A percentile compares a stretch with the other conserved stretches of the same genome.
Conservation (phyloP, 1,140 invertebrate genomes). For the Penaeus chinensis region DNA sequence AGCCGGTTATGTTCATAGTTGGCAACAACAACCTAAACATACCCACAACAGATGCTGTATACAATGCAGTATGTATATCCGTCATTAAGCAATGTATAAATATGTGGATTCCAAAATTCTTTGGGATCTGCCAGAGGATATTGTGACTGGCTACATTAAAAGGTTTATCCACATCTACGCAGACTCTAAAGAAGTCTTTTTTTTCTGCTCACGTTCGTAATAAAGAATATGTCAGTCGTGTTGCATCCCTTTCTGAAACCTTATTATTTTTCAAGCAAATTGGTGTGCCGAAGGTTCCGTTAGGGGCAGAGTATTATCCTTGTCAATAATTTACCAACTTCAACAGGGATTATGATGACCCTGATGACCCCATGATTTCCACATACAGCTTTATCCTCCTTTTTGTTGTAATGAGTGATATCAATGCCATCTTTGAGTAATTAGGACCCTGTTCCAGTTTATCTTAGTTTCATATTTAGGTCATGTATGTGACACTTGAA, state of each 20-base stretch:
- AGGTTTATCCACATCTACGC: background rate
- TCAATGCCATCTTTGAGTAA: slow-evolving; percentile 3
- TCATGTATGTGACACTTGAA: too few relatives aligned
- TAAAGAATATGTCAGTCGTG: background rate
- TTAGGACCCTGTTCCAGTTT: background rate
- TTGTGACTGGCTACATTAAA: background rate
- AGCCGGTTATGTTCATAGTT: too few relatives aligned
- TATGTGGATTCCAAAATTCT: background rate
- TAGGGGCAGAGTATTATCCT: slow-evolving; percentile 16
- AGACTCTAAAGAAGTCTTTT: background rate
- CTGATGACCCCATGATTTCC: slow-evolving; percentile 3
- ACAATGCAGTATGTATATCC: background rate
- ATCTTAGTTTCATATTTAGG: too few relatives aligned
- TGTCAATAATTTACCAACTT: background rate
- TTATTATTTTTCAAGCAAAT: background rate
- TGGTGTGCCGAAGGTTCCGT: background rate
- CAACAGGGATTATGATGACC: background rate
- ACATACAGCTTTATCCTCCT: slow-evolving; percentile 4
- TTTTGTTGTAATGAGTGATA: background rate
- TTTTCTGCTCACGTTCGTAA: slow-evolving; percentile 1
- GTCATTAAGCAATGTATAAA: background rate
- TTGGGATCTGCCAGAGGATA: background rate
- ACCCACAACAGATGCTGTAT: too few relatives aligned
- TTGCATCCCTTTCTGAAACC: background rate
- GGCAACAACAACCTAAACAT: too few relatives aligned